phyloP scores from a whole-genome alignment of 2,888 invertebrate species.

The Charanyca ferruginea region DNA sequence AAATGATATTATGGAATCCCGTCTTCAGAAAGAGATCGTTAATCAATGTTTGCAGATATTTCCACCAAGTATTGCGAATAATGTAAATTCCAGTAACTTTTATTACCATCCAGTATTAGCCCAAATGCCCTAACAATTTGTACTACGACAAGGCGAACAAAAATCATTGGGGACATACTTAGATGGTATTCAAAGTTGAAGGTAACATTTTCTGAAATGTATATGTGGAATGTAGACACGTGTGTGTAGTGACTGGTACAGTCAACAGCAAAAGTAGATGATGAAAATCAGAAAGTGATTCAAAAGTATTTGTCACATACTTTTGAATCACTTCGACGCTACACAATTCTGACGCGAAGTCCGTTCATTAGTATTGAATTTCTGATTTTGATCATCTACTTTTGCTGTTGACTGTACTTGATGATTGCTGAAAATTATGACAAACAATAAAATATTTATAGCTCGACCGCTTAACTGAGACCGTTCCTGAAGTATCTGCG shows the following conservation, averaged over 20 bases:
- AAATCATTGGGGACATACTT: background rate
- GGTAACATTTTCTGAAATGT: constrained; percentile 30
- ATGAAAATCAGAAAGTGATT: no score
- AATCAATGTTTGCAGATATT: constrained; percentile 25
- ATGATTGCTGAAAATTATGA: background rate
- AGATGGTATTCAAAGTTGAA: constrained; percentile 22
- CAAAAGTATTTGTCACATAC: no score
- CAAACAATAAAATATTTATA: background rate
- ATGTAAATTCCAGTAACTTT: constrained; percentile 1
- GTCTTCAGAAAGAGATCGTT: no score
- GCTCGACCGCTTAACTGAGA: no score
- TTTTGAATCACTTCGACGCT: no score
- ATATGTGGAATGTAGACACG: constrained; percentile 36
- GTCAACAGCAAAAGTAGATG: no score
- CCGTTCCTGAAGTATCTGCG: no score
- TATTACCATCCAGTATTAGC: constrained; percentile 6
- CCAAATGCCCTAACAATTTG: background rate
- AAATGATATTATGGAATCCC: no score
- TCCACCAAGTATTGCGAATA: background rate
- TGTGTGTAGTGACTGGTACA: constrained; percentile 28
- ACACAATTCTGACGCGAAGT: no score
- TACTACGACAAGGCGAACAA: background rate
- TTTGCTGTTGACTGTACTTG: no score
- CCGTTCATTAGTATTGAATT: no score
- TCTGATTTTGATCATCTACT: no score